phyloP scores from a whole-genome alignment of 2,113 vertebrate species.

The Gadus macrocephalus region DNA sequence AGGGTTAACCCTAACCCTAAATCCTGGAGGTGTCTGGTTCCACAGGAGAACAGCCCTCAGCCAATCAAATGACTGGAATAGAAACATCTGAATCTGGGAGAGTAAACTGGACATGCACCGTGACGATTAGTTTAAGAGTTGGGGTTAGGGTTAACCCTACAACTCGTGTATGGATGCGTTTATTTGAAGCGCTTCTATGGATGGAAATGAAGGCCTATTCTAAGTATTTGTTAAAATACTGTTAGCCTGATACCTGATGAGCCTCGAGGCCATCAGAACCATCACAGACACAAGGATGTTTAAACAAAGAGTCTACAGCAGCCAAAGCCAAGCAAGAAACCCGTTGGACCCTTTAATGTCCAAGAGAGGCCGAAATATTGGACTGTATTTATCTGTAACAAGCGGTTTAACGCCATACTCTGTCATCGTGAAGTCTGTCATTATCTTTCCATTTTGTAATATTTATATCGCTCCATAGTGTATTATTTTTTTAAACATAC shows the following conservation, averaged over 20 bases:
- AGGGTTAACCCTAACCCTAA: too few relatives aligned
- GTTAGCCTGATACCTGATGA: neutral
- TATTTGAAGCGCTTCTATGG: neutral
- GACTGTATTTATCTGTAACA: conserved; percentile 8
- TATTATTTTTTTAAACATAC: conserved; percentile 37
- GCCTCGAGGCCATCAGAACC: too few relatives aligned
- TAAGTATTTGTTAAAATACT: neutral
- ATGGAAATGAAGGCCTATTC: too few relatives aligned
- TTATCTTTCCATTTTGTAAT: conserved; percentile 56
- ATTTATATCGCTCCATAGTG: conserved; percentile 61
- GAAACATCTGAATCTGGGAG: too few relatives aligned
- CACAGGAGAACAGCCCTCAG: too few relatives aligned
- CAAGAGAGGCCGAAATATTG: neutral
- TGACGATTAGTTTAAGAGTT: too few relatives aligned
- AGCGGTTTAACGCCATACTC: neutral
- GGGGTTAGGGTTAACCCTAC: too few relatives aligned
- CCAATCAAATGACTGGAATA: too few relatives aligned
- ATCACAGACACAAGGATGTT: neutral
- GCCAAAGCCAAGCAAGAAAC: neutral
- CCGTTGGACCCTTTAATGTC: neutral
- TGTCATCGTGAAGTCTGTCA: conserved; percentile 17
- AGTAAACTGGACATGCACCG: too few relatives aligned
- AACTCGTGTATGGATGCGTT: too few relatives aligned
- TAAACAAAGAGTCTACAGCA: neutral
- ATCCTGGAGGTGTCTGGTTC: too few relatives aligned